Evolutionary conservation across 1,140 invertebrate species (phyloP).

Genomic region (Bombus pyrosoma): DNA sequence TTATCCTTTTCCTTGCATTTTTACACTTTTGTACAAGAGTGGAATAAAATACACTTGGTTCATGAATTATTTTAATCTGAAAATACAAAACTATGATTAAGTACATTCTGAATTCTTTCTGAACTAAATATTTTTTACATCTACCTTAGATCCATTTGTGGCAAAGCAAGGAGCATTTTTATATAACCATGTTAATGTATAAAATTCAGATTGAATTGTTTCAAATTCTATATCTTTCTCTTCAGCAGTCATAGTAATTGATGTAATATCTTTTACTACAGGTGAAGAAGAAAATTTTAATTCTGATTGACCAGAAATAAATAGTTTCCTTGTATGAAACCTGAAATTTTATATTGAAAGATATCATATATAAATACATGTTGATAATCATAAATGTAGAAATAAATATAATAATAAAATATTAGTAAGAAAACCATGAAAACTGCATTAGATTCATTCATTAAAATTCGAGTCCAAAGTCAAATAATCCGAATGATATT

Average conservation of each 20-base stretch:
- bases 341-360: slow-evolving; percentile 30
- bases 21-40: slow-evolving; percentile 88
- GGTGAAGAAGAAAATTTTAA: slow-evolving; percentile 22
- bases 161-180: slow-evolving; percentile 88
- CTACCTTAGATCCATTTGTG: slow-evolving; percentile 85
- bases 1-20: slow-evolving; percentile 90
- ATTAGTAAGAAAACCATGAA: not conserved
- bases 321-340: slow-evolving; percentile 49
- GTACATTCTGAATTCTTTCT: slow-evolving; percentile 20
- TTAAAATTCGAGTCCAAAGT: slow-evolving; percentile 4
- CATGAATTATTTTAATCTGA: slow-evolving; percentile 87
- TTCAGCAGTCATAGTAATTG: slow-evolving; percentile 72
- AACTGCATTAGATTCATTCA: slow-evolving; percentile 19
- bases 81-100: slow-evolving; percentile 37
- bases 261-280: slow-evolving; percentile 59
- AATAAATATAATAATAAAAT: not conserved
- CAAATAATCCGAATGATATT: not conserved
- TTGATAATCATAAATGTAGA: not conserved
- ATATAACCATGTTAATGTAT: slow-evolving; percentile 85
- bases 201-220: slow-evolving; percentile 63
- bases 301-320: slow-evolving; percentile 16
- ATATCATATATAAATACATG: not conserved
- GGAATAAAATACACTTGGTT: slow-evolving; percentile 90
- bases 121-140: not conserved
- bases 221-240: slow-evolving; percentile 67